A percentile compares a stretch with the other conserved stretches of the same genome.
These are phyloP conservation scores for Caenorhabditis latens DNA, from an alignment of 1,140 invertebrate genomes.

Conservation along the genomic window DNA sequence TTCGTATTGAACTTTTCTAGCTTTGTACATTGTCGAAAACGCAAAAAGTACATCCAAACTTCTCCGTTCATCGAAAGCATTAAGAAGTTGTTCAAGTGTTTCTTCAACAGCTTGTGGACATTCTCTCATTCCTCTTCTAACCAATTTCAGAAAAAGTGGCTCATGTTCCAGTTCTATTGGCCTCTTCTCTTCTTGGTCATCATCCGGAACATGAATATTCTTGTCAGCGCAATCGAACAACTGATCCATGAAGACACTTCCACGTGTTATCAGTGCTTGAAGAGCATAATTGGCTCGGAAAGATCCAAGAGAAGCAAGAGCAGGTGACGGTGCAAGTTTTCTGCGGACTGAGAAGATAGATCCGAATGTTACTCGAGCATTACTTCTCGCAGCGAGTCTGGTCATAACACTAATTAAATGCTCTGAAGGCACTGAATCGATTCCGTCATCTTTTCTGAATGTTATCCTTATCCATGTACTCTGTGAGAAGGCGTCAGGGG, in stretches of 20 bases:
- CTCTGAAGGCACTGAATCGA: neutral
- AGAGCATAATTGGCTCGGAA: constrained; percentile 65
- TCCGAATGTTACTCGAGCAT: constrained; percentile 33
- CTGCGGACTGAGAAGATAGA: constrained; percentile 11
- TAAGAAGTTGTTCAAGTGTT: constrained; percentile 62
- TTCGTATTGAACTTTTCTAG: constrained; percentile 10
- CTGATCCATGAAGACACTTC: constrained; percentile 64
- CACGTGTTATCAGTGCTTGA: constrained; percentile 62
- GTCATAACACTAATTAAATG: constrained; percentile 42
- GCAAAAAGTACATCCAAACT: constrained; percentile 56
- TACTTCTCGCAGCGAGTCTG: neutral
- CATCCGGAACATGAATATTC: neutral
- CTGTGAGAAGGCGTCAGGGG: neutral
- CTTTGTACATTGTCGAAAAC: constrained; percentile 62
- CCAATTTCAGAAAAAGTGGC: constrained; percentile 57
- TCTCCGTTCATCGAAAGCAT: constrained; percentile 65
- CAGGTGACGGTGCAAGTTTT: neutral
- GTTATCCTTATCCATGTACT: neutral
- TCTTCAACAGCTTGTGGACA: constrained; percentile 61
- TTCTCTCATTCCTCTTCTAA: constrained; percentile 62
- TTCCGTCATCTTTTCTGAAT: neutral
- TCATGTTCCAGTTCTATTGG: neutral
- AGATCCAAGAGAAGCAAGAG: constrained; percentile 43
- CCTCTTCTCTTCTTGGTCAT: neutral
- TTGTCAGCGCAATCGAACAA: constrained; percentile 54